Conservation (phyloP, 2,888 invertebrate genomes). For the Aphidius colemani region DNA sequence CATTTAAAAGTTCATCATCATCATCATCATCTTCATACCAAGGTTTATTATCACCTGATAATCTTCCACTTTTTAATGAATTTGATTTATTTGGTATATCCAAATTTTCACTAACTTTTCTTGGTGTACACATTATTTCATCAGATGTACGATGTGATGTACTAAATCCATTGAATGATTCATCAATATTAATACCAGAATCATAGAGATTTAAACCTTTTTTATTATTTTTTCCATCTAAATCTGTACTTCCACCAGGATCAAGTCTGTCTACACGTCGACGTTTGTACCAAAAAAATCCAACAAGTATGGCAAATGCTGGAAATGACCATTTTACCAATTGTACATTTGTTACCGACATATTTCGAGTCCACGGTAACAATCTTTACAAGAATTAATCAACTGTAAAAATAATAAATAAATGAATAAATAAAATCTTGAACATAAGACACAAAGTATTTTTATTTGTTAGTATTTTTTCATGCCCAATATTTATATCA, state of each 20-base stretch:
- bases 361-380: constrained; percentile 75
- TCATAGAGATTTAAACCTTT: constrained; percentile 38
- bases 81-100: constrained; percentile 45
- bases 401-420: constrained; percentile 28
- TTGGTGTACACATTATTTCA: constrained; percentile 36
- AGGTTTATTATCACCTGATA: constrained; percentile 31
- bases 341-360: constrained; percentile 76
- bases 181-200: constrained; percentile 46
- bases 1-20: constrained; percentile 19
- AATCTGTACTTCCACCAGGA: constrained; percentile 66
- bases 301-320: constrained; percentile 77
- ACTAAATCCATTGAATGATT: constrained; percentile 32
- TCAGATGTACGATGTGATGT: constrained; percentile 25
- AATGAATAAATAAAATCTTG: background rate
- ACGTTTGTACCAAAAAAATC: constrained; percentile 83
- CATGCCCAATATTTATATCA: too few relatives aligned
- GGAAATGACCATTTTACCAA: constrained; percentile 79
- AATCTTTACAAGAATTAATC: constrained; percentile 61
- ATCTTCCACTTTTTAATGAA: constrained; percentile 38
- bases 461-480: too few relatives aligned
- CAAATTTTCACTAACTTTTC: constrained; percentile 47
- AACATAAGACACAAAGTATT: too few relatives aligned
- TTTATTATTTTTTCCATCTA: constrained; percentile 33
- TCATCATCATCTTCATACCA: constrained; percentile 44
- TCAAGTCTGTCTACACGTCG: constrained; percentile 76